These are phyloP conservation scores for Pterois miles DNA, from an alignment of 2,797 vertebrate species.

Conservation along the genomic window DNA sequence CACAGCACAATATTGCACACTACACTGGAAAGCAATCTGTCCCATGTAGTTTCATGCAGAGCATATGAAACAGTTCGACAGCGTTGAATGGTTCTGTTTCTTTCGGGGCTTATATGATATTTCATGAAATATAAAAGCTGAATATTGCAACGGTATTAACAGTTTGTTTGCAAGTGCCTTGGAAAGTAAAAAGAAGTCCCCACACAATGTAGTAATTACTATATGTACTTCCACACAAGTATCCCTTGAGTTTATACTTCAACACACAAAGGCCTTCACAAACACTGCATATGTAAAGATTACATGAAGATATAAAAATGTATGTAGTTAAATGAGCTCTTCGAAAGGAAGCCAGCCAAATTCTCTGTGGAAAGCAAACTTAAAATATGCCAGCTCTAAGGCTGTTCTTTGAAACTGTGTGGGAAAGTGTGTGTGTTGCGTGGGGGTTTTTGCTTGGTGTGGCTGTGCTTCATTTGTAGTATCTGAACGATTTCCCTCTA, in stretches of 20 bases:
- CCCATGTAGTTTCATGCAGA: neutral
- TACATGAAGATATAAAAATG: conserved; percentile 16
- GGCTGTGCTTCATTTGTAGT: conserved; percentile 25
- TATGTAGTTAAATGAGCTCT: conserved; percentile 25
- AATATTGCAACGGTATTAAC: neutral
- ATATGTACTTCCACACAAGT: neutral
- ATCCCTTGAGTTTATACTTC: conserved; percentile 4
- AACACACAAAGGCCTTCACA: neutral
- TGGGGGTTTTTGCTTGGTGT: neutral
- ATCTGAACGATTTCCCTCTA: conserved; percentile 14
- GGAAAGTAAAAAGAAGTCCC: neutral
- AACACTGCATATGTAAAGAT: neutral
- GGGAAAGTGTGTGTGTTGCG: neutral
- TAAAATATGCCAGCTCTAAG: conserved; percentile 18
- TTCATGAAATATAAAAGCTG: neutral
- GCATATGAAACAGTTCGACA: conserved; percentile 2
- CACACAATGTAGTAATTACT: neutral
- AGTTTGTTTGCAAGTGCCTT: conserved; percentile 2
- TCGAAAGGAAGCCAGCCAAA: conserved; percentile 28
- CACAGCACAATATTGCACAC: neutral
- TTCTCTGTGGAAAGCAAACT: conserved; percentile 25
- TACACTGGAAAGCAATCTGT: neutral
- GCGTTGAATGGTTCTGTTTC: neutral
- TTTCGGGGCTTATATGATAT: neutral
- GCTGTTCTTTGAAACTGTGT: conserved; percentile 29